These are phyloP conservation scores for Pseudopleuronectes americanus DNA, from an alignment of 2,797 vertebrate genomes.

Conservation along the genomic window DNA sequence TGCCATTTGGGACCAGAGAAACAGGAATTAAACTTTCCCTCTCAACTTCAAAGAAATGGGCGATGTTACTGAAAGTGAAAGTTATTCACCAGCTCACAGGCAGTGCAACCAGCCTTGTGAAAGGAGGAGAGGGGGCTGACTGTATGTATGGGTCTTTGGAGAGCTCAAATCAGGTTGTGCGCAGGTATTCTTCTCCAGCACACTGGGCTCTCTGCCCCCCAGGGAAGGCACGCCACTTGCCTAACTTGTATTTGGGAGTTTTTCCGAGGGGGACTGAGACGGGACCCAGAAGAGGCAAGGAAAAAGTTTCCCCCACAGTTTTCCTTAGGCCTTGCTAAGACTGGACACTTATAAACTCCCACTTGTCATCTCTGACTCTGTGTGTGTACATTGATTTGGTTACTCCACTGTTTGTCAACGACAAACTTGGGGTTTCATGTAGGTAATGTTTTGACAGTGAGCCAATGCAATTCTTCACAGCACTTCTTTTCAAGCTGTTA, in stretches of 20 bases:
- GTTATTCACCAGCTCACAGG: conserved; percentile 33
- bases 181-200: conserved; percentile 24
- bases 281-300: conserved; percentile 9
- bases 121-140: conserved; percentile 6
- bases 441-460: conserved; percentile 10
- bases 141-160: conserved; percentile 18
- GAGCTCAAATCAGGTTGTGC: conserved; percentile 44
- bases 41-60: conserved; percentile 45
- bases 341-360: background rate
- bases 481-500: background rate
- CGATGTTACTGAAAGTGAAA: conserved; percentile 61
- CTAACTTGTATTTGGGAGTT: conserved; percentile 41
- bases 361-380: conserved; percentile 27
- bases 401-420: conserved; percentile 24
- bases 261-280: conserved; percentile 32
- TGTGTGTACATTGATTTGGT: conserved; percentile 15
- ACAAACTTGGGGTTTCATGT: conserved; percentile 8
- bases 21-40: conserved; percentile 55
- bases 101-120: conserved; percentile 12
- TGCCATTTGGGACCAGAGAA: conserved; percentile 69
- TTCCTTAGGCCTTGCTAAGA: conserved; percentile 8
- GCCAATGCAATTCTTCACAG: background rate
- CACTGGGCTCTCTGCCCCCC: conserved; percentile 13
- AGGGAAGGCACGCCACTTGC: conserved; percentile 41
- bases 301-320: background rate